Evolutionary conservation across 2,797 vertebrate genomes (phyloP), one percentile per base, ranked within the genome.

Genomic region (Enteromius paludinosus): DNA sequence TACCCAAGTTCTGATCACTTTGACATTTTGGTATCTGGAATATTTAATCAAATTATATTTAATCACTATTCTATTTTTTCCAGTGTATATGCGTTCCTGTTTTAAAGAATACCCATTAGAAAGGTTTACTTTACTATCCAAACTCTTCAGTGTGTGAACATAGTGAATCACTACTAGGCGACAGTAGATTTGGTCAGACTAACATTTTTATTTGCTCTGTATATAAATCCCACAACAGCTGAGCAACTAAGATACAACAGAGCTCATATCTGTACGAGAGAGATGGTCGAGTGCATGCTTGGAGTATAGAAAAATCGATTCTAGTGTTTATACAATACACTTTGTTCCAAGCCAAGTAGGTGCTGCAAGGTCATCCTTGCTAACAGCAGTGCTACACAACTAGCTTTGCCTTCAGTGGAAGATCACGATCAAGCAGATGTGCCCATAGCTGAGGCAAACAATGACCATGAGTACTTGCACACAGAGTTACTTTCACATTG

Each of bases 151-250:
- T 52, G 14, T 28, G 70, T 33, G 15, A 28, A 28, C 12, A 17
- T 17, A 25, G 68, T 18, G n/a, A 15, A 30, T 17, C 14, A 8
- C n/a, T 28, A 38, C 66, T 25, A 30, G 25, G 25, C 15, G 5
- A 3, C 14, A 17, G 12, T 28, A 28, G 59, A 61, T 61, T 15
- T 47, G 12, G 20, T 70, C 3, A 70, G 35, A 70, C 10, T 70
- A 7, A 17, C 10, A 23, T 49, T 52, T 30, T 71, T 71, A 47
- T 33, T 18, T 15, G 1, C 69, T 18, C n/a, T 10, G 3, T 52
- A 72, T 7, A 47, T 68, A 47, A 72, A 72, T 72, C 25, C 70
- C 3, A 72, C 17, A 72, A 72, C 45, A 72, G 70, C 25, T 30
- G 8, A 33, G 15, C 43, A n/a, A 30, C 45, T 47, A 71, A 47